phyloP scores from a whole-genome alignment of 2,888 invertebrate species.

The Euzophera pinguis region DNA sequence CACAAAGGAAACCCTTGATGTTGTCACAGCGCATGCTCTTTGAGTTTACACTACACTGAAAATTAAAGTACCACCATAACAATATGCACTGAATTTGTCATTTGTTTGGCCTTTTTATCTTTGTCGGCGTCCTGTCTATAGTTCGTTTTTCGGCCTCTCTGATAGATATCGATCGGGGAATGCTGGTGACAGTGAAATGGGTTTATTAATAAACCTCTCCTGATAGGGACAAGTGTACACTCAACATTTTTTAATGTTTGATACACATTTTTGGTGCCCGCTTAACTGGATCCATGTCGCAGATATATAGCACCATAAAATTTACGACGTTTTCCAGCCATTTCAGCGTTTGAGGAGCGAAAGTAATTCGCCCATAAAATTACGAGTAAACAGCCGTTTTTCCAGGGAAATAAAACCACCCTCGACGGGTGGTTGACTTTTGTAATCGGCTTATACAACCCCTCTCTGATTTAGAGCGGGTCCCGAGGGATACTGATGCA shows the following conservation, averaged over 20 bases:
- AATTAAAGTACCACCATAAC: constrained; percentile 69
- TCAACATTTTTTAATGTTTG: constrained; percentile 36
- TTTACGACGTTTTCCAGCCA: constrained; percentile 65
- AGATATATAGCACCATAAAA: constrained; percentile 70
- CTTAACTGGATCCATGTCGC: constrained; percentile 28
- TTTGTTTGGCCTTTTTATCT: constrained; percentile 61
- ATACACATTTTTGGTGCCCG: constrained; percentile 14
- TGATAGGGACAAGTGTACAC: constrained; percentile 48
- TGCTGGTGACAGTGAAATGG: constrained; percentile 77
- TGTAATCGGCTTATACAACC: constrained; percentile 73
- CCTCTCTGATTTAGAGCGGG: constrained; percentile 46
- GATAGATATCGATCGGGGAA: constrained; percentile 67
- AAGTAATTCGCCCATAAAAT: constrained; percentile 76
- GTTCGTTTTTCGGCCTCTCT: constrained; percentile 48
- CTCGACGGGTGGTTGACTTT: constrained; percentile 63
- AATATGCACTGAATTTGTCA: constrained; percentile 60
- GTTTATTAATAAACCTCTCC: constrained; percentile 75
- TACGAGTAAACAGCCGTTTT: constrained; percentile 77
- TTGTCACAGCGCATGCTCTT: constrained; percentile 65
- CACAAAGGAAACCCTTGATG: constrained; percentile 55
- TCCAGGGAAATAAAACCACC: constrained; percentile 70
- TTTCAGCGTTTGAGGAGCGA: constrained; percentile 71
- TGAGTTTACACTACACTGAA: constrained; percentile 76
- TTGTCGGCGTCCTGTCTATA: constrained; percentile 57
- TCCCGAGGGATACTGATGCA: constrained; percentile 57